These are phyloP conservation scores for Phortica magna DNA, from an alignment of 2,888 invertebrate genomes.

Conservation along the genomic window DNA sequence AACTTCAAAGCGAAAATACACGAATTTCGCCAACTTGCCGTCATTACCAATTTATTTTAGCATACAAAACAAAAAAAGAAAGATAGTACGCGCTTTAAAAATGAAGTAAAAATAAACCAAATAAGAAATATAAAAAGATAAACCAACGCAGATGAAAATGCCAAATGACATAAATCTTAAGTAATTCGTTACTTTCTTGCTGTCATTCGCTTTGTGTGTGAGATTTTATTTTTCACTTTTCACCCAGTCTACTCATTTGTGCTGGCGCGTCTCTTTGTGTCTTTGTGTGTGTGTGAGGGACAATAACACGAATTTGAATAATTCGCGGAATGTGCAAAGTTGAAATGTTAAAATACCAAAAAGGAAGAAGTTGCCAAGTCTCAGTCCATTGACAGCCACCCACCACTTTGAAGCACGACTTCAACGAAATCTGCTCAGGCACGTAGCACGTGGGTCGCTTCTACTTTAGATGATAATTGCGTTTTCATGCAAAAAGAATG, in stretches of 20 bases:
- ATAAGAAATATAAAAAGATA: neutral
- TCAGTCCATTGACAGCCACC: neutral
- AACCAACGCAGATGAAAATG: slow-evolving; percentile 22
- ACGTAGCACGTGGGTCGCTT: neutral
- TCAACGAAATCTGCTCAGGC: neutral
- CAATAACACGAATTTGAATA: slow-evolving; percentile 73
- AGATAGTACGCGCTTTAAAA: no score
- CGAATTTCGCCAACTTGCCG: neutral
- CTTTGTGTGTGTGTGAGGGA: slow-evolving; percentile 40
- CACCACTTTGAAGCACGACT: neutral
- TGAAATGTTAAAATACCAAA: slow-evolving; percentile 69
- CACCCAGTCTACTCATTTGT: slow-evolving; percentile 23
- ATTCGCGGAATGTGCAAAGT: slow-evolving; percentile 71
- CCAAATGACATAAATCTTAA: slow-evolving; percentile 61
- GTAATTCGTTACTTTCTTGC: slow-evolving; percentile 50
- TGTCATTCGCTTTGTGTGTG: neutral
- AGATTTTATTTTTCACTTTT: slow-evolving; percentile 47
- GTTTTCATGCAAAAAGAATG: no score
- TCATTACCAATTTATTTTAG: neutral
- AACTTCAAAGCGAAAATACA: no score
- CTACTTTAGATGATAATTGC: neutral
- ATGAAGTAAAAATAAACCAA: neutral
- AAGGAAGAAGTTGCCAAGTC: slow-evolving; percentile 34
- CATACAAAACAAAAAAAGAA: no score
- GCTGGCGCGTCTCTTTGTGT: slow-evolving; percentile 33